These are phyloP conservation scores for Takifugu flavidus DNA, from an alignment of 2,113 vertebrate genomes.

Conservation along the genomic window DNA sequence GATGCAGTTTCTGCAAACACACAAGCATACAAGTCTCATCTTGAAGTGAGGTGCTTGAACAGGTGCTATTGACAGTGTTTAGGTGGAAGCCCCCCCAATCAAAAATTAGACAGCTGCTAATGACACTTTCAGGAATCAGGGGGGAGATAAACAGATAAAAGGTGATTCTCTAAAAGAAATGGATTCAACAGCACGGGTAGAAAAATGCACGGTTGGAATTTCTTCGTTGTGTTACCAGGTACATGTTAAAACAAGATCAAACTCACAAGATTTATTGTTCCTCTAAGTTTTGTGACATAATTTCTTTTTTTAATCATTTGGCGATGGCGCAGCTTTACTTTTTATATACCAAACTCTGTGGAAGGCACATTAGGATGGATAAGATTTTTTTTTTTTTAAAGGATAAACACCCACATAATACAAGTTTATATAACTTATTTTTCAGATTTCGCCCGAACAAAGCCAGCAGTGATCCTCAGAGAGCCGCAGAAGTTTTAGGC, in stretches of 20 bases:
- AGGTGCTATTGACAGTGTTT: constrained; percentile 33
- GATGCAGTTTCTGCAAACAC: neutral
- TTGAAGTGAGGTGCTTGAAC: constrained; percentile 2
- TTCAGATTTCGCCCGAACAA: neutral
- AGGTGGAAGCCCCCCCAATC: neutral
- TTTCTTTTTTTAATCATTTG: too few relatives aligned
- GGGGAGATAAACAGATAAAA: constrained; percentile 1
- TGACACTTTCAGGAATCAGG: constrained; percentile 29
- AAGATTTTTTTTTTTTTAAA: neutral
- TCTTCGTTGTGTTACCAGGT: too few relatives aligned
- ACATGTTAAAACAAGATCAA: too few relatives aligned
- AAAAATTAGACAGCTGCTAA: constrained; percentile 32
- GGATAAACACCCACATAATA: too few relatives aligned
- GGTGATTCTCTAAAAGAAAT: too few relatives aligned
- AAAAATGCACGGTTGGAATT: too few relatives aligned
- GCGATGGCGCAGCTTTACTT: too few relatives aligned
- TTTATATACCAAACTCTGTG: too few relatives aligned
- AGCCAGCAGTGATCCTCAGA: neutral
- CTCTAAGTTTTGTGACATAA: too few relatives aligned
- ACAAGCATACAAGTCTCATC: neutral
- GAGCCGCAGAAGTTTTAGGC: constrained; percentile 5
- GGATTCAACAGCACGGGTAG: too few relatives aligned
- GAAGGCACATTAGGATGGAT: neutral
- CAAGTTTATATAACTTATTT: too few relatives aligned
- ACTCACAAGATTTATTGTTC: too few relatives aligned